Conservation (phyloP, 2,113 vertebrate species). For the Cyprinodon brontotheroides region DNA sequence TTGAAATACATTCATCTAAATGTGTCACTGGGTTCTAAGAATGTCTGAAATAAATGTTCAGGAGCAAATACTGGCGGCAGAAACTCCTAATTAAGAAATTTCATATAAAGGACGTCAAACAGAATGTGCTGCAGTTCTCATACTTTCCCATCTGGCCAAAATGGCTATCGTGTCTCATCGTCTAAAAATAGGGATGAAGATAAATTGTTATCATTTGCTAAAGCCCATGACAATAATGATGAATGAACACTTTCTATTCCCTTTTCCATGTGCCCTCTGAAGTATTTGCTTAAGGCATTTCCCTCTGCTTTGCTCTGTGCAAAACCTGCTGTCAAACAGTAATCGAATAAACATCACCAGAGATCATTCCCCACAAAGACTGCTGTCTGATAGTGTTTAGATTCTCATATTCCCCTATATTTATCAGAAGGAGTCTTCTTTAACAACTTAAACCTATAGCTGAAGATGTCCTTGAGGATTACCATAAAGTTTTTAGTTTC, state of each 20-base stretch:
- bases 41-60: conserved; percentile 49
- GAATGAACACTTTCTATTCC: conserved; percentile 95
- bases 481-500: too few species aligned
- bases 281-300: conserved; percentile 99
- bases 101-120: conserved; percentile 73
- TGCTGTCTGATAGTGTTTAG: not conserved
- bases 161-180: conserved; percentile 98
- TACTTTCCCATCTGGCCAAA: conserved; percentile 96
- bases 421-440: not conserved
- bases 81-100: conserved; percentile 82
- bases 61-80: conserved; percentile 30
- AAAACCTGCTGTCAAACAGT: conserved; percentile 86
- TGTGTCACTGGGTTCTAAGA: conserved; percentile 53
- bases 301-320: conserved; percentile 42
- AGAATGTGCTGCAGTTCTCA: conserved; percentile 85
- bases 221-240: conserved; percentile 99
- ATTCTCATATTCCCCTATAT: not conserved
- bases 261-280: conserved; percentile 88
- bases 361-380: conserved; percentile 1
- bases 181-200: conserved; percentile 99
- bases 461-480: not conserved
- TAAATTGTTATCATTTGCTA: conserved; percentile 99
- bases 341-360: conserved; percentile 86
- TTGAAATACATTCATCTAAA: conserved; percentile 61
- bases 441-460: not conserved